Percentiles rank a stretch among this genome's conserved stretches.
Evolutionary conservation across 2,888 invertebrate genomes (phyloP).

Genomic region (Eupsilia transversa): DNA sequence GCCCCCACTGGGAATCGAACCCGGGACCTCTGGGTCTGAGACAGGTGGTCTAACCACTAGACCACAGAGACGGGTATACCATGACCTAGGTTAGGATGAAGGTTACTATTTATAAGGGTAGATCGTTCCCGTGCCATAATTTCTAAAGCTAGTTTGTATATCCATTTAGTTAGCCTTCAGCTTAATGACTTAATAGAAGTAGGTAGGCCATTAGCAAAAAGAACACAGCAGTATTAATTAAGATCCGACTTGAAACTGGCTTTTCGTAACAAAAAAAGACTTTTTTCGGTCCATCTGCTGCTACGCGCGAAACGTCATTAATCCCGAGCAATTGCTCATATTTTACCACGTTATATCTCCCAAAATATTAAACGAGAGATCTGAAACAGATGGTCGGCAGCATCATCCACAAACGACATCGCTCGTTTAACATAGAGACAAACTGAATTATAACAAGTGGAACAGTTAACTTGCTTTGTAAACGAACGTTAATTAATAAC

Average conservation of each 20-base stretch:
- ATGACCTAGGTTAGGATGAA: too few species aligned
- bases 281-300: slow-evolving; percentile 47
- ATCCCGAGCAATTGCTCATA: slow-evolving; percentile 56
- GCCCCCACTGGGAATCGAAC: too few species aligned
- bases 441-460: slow-evolving; percentile 54
- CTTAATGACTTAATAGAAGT: slow-evolving; percentile 12
- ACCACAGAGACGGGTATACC: too few species aligned
- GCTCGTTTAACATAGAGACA: slow-evolving; percentile 48
- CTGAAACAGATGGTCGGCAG: slow-evolving; percentile 41
- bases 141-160: neutral
- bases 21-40: too few species aligned
- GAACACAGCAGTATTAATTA: slow-evolving; percentile 36
- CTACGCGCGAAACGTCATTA: slow-evolving; percentile 54
- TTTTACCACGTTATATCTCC: slow-evolving; percentile 51
- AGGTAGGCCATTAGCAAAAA: slow-evolving; percentile 23
- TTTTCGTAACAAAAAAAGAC: slow-evolving; percentile 25
- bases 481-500: slow-evolving; percentile 67
- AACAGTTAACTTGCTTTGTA: slow-evolving; percentile 62
- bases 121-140: too few species aligned
- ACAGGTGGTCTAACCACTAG: too few species aligned
- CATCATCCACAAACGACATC: slow-evolving; percentile 47
- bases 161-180: neutral
- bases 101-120: too few species aligned
- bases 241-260: slow-evolving; percentile 43
- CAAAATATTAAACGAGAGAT: slow-evolving; percentile 47